These are phyloP conservation scores for Xanthostigma xanthostigma DNA, from an alignment of 2,888 invertebrate species.

Conservation along the genomic window DNA sequence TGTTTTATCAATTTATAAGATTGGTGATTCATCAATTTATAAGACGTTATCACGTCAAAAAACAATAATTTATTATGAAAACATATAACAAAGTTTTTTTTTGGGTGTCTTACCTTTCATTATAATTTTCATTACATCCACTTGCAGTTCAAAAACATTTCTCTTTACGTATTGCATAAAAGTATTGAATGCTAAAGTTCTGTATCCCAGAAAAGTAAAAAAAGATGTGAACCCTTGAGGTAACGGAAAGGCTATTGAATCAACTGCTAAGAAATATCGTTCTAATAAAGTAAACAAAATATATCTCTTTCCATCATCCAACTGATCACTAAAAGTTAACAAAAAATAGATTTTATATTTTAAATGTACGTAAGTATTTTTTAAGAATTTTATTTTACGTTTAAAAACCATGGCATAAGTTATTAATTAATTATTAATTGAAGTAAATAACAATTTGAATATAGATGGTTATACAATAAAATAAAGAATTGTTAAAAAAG, in stretches of 20 bases:
- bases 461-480: background rate
- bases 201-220: conserved; percentile 74
- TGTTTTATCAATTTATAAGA: too few species aligned
- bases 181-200: conserved; percentile 57
- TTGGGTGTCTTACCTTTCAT: conserved; percentile 47
- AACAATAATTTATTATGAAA: background rate
- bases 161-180: conserved; percentile 74
- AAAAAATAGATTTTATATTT: background rate
- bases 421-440: background rate
- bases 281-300: conserved; percentile 66
- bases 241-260: conserved; percentile 65
- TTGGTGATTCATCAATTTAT: too few species aligned
- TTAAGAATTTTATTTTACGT: too few species aligned
- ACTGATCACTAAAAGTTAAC: conserved; percentile 46
- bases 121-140: conserved; percentile 74
- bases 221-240: conserved; percentile 82
- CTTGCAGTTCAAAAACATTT: conserved; percentile 74
- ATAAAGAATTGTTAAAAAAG: conserved; percentile 6
- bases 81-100: background rate
- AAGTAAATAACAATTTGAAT: background rate
- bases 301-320: conserved; percentile 51
- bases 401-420: too few species aligned
- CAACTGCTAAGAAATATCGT: conserved; percentile 64
- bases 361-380: background rate
- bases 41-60: too few species aligned